A percentile compares a stretch with the other conserved stretches of the same genome.
These are phyloP conservation scores for Lamellibrachia satsuma DNA, from an alignment of 2,888 invertebrate genomes.

Conservation along the genomic window DNA sequence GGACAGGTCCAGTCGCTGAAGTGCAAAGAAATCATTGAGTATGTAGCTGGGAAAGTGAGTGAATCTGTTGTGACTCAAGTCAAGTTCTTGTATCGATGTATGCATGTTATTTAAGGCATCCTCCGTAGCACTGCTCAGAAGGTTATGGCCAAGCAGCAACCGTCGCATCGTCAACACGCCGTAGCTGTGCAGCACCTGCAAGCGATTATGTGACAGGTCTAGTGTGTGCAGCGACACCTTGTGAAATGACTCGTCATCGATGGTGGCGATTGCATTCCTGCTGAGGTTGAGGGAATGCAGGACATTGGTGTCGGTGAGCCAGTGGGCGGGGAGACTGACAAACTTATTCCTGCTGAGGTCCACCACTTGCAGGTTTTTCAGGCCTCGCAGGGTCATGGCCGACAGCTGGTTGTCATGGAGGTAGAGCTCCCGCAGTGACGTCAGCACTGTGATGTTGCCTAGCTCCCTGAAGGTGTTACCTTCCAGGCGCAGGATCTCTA, in stretches of 20 bases:
- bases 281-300: slow-evolving; percentile 39
- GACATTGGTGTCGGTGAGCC: slow-evolving; percentile 32
- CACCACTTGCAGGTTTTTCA: slow-evolving; percentile 35
- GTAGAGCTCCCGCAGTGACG: slow-evolving; percentile 35
- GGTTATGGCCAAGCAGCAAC: slow-evolving; percentile 37
- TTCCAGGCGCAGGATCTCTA: slow-evolving; percentile 36
- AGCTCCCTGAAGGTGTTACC: slow-evolving; percentile 32
- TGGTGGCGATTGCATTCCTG: slow-evolving; percentile 35
- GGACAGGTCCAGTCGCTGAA: slow-evolving; percentile 32
- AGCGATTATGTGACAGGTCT: slow-evolving; percentile 40
- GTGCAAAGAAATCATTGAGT: slow-evolving; percentile 33
- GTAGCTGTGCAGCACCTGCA: slow-evolving; percentile 32
- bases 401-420: slow-evolving; percentile 36
- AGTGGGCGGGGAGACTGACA: slow-evolving; percentile 30
- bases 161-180: slow-evolving; percentile 33
- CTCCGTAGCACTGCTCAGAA: slow-evolving; percentile 30
- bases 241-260: slow-evolving; percentile 33
- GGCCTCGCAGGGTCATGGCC: slow-evolving; percentile 28
- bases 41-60: slow-evolving; percentile 27
- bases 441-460: slow-evolving; percentile 28
- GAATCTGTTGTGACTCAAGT: slow-evolving; percentile 40
- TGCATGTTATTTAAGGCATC: slow-evolving; percentile 36
- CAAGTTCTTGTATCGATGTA: slow-evolving; percentile 36
- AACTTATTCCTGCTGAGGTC: slow-evolving; percentile 42
- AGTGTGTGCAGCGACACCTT: slow-evolving; percentile 34